phyloP scores from a whole-genome alignment of 1,140 invertebrate genomes.

The Brachionus rubens region DNA sequence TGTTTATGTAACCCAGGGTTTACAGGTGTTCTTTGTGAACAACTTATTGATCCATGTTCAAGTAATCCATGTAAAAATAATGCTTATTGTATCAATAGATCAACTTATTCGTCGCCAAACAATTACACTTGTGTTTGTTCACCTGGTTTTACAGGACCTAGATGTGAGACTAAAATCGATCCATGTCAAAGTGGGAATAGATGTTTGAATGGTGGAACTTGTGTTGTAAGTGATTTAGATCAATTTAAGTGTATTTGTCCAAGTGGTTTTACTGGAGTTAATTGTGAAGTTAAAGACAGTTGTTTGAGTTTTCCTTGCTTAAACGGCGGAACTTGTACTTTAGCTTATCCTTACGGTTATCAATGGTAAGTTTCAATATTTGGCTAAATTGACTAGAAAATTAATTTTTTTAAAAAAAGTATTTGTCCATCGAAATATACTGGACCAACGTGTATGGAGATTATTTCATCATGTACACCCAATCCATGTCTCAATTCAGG shows the following conservation, averaged over 20 bases:
- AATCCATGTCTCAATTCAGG: constrained; percentile 29
- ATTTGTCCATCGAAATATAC: constrained; percentile 30
- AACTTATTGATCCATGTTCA: constrained; percentile 71
- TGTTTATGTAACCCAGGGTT: constrained; percentile 48
- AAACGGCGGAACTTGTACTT: constrained; percentile 42
- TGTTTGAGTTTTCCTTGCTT: constrained; percentile 44
- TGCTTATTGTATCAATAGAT: constrained; percentile 59
- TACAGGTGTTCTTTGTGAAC: constrained; percentile 70
- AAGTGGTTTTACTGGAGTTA: constrained; percentile 10
- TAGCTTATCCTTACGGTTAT: neutral
- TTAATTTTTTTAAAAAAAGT: neutral
- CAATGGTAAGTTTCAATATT: constrained; percentile 14
- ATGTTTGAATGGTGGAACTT: constrained; percentile 46
- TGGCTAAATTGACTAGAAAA: neutral
- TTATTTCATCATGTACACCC: neutral
- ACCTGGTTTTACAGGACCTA: constrained; percentile 72
- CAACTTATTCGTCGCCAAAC: constrained; percentile 50
- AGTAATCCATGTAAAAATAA: constrained; percentile 69
- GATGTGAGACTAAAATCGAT: constrained; percentile 76
- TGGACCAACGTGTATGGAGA: constrained; percentile 15
- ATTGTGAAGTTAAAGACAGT: constrained; percentile 20
- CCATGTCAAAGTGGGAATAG: constrained; percentile 64
- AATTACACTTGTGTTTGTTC: constrained; percentile 7
- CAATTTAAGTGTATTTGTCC: constrained; percentile 40
- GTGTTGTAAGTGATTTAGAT: neutral